phyloP scores from a whole-genome alignment of 1,140 invertebrate genomes.

The Eciton burchellii region DNA sequence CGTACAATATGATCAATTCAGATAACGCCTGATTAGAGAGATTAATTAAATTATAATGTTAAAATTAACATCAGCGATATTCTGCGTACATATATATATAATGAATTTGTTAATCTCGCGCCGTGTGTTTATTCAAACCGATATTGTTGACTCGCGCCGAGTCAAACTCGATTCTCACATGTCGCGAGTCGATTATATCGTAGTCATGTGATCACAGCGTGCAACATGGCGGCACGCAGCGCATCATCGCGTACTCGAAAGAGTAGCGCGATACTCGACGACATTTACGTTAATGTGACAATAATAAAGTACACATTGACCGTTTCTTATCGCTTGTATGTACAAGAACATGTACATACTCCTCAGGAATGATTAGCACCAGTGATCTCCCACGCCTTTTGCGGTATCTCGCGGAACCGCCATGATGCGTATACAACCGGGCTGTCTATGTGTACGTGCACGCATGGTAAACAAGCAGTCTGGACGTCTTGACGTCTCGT shows the following conservation, averaged over 20 bases:
- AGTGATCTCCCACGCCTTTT: background rate
- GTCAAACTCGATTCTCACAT: background rate
- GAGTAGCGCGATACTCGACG: background rate
- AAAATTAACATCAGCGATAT: background rate
- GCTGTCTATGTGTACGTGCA: background rate
- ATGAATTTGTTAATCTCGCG: background rate
- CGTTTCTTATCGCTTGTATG: background rate
- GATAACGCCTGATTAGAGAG: background rate
- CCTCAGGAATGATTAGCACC: background rate
- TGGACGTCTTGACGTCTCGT: slow-evolving; percentile 5
- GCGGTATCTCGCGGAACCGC: background rate
- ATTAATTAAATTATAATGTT: background rate
- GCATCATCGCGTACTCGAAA: background rate
- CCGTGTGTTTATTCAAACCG: background rate
- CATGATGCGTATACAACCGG: slow-evolving; percentile 22
- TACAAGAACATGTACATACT: too few relatives aligned
- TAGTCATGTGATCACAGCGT: background rate
- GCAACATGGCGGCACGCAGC: slow-evolving; percentile 33
- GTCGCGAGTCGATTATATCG: too few relatives aligned
- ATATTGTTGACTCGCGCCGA: too few relatives aligned
- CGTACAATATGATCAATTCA: background rate
- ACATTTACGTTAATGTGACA: background rate
- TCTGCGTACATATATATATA: background rate
- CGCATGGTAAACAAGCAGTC: slow-evolving; percentile 43
- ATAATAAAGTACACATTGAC: background rate